Evolutionary conservation across 1,140 invertebrate genomes (phyloP).

Genomic region (Atta cephalotes): DNA sequence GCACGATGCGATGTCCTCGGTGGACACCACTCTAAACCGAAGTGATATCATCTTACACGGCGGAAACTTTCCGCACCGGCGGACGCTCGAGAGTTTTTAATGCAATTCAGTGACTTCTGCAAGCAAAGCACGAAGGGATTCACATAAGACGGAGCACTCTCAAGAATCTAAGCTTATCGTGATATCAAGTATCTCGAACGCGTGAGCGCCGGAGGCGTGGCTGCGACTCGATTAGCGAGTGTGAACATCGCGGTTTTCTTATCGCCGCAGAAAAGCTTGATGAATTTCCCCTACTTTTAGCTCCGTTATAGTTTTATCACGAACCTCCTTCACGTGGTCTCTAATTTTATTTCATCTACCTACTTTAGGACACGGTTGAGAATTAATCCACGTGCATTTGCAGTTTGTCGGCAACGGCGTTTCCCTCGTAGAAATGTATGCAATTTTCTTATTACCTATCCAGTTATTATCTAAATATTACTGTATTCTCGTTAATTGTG

Average conservation of each 20-base stretch:
- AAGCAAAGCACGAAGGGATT: constrained; percentile 34
- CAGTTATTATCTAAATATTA: too few species aligned
- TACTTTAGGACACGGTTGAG: background rate
- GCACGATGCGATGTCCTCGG: background rate
- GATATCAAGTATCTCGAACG: constrained; percentile 26
- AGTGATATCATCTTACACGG: constrained; percentile 50
- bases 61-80: constrained; percentile 27
- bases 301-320: constrained; percentile 43
- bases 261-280: constrained; percentile 26
- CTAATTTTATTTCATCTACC: constrained; percentile 4
- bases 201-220: constrained; percentile 48
- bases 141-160: background rate
- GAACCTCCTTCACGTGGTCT: constrained; percentile 13
- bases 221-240: constrained; percentile 53
- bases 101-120: constrained; percentile 46
- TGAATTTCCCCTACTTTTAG: constrained; percentile 27
- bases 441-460: too few species aligned
- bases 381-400: background rate
- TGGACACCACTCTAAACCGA: constrained; percentile 16
- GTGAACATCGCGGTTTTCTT: constrained; percentile 52
- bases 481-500: too few species aligned
- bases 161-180: constrained; percentile 31
- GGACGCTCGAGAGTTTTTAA: constrained; percentile 42
- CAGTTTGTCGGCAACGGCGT: background rate
- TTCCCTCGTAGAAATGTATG: background rate